phyloP scores from a whole-genome alignment of 2,888 invertebrate genomes.

The Coleophora flavipennella region DNA sequence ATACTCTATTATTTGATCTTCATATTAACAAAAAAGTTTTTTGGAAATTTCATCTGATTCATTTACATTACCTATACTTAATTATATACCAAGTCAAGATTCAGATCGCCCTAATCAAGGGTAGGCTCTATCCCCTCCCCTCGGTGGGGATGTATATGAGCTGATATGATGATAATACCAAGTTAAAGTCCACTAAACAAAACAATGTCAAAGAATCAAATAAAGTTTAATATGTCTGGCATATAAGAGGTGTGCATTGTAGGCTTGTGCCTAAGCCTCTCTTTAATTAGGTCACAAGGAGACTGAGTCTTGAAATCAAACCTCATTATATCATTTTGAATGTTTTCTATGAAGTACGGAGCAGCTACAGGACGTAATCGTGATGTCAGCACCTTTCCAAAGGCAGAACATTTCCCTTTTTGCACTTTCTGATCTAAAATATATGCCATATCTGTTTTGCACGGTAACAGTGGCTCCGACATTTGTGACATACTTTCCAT shows the following conservation, averaged over 20 bases:
- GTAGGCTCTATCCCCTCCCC: too few species aligned
- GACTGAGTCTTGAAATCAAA: conserved; percentile 51
- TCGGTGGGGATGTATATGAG: too few species aligned
- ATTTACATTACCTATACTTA: too few species aligned
- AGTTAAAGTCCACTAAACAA: not conserved
- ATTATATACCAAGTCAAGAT: too few species aligned
- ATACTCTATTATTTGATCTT: too few species aligned
- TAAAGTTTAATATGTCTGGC: conserved; percentile 1
- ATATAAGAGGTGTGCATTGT: not conserved
- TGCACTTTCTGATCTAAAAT: conserved; percentile 34
- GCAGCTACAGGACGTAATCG: conserved; percentile 37
- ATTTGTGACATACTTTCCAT: conserved; percentile 13
- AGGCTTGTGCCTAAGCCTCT: conserved; percentile 16
- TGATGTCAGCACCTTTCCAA: conserved; percentile 47
- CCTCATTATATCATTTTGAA: conserved; percentile 24
- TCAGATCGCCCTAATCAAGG: too few species aligned
- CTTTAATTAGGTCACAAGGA: conserved; percentile 48
- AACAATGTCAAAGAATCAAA: not conserved
- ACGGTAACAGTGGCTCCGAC: conserved; percentile 30
- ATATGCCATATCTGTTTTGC: conserved; percentile 44
- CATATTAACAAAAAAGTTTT: too few species aligned
- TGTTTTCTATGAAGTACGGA: conserved; percentile 35
- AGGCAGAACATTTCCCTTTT: conserved; percentile 39
- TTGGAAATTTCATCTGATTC: too few species aligned
- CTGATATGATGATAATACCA: too few species aligned